Evolutionary conservation across 37 sponge, comb jelly and placozoan genomes (phyloP).

Genomic region (Halichondria panicea): DNA sequence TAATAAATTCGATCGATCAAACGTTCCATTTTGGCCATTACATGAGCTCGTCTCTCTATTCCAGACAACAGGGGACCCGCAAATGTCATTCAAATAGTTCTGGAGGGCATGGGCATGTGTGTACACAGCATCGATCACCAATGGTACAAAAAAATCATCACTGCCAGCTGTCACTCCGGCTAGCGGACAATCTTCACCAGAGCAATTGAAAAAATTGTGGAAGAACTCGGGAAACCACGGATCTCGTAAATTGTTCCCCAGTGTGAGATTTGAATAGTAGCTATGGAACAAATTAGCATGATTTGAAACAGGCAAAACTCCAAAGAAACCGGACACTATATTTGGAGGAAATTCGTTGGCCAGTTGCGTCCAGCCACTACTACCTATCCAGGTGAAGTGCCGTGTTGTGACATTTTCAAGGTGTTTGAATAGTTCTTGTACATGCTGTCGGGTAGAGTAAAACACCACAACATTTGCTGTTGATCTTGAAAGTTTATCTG

Average conservation of each 20-base stretch:
- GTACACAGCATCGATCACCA: slow-evolving; percentile 89
- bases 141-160: slow-evolving; percentile 63
- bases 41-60: slow-evolving; percentile 36
- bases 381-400: slow-evolving; percentile 82
- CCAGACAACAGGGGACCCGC: slow-evolving; percentile 51
- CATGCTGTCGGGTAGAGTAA: slow-evolving; percentile 35
- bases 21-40: slow-evolving; percentile 19
- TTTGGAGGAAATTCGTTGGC: no score
- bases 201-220: slow-evolving; percentile 46
- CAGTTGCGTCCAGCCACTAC: slow-evolving; percentile 87
- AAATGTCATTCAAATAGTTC: slow-evolving; percentile 65
- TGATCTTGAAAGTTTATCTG: slow-evolving; percentile 12
- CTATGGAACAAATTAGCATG: slow-evolving; percentile 35
- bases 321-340: slow-evolving; percentile 63
- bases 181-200: not conserved
- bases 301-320: slow-evolving; percentile 50
- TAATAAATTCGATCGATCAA: slow-evolving; percentile 37
- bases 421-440: slow-evolving; percentile 4
- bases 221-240: slow-evolving; percentile 80
- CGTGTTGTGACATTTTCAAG: not conserved
- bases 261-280: slow-evolving; percentile 68
- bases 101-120: slow-evolving; percentile 76
- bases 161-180: slow-evolving; percentile 23
- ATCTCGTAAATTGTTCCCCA: slow-evolving; percentile 56
- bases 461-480: slow-evolving; percentile 58